phyloP scores from a whole-genome alignment of 2,113 vertebrate species.

The Pelecanus crispus region DNA sequence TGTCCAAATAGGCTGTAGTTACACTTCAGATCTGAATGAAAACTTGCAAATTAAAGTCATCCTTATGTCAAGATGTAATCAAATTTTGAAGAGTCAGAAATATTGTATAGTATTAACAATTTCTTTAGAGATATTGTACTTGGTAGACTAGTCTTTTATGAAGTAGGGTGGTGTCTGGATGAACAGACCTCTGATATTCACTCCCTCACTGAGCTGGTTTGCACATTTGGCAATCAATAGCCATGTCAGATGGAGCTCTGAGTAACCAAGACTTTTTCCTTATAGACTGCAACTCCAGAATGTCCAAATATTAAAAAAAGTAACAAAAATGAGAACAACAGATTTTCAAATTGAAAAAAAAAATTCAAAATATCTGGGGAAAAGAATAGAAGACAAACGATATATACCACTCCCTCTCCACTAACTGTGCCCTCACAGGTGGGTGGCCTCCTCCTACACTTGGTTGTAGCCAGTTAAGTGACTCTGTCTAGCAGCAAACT shows the following conservation, averaged over 20 bases:
- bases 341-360: background rate
- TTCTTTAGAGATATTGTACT: background rate
- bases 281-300: background rate
- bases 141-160: background rate
- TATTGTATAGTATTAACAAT: background rate
- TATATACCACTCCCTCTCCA: background rate
- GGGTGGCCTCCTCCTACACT: background rate
- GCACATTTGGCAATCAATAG: background rate
- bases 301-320: background rate
- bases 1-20: background rate
- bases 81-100: background rate
- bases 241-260: background rate
- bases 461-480: background rate
- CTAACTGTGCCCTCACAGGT: background rate
- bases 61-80: background rate
- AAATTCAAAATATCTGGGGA: background rate
- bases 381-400: background rate
- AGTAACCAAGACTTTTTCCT: fast-evolving
- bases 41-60: background rate
- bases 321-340: background rate
- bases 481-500: background rate
- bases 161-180: background rate
- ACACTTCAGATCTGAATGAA: background rate
- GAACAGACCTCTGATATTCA: background rate
- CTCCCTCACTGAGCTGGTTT: background rate